phyloP scores from a whole-genome alignment of 2,113 vertebrate genomes.

The Epinephelus fuscoguttatus region DNA sequence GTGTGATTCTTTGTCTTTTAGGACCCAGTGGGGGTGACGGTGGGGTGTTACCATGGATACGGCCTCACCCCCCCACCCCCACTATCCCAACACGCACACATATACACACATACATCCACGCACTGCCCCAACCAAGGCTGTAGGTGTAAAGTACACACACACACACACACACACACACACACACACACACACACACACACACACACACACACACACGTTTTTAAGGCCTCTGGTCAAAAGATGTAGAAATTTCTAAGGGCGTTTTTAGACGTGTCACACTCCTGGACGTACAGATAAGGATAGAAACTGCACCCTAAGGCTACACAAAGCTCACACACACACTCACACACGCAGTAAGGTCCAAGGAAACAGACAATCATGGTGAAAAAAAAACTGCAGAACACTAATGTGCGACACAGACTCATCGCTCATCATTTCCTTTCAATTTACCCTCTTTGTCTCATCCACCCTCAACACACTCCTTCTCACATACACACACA shows the following conservation, averaged over 20 bases:
- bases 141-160: conserved; percentile 21
- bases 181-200: conserved; percentile 1
- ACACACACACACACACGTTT: conserved; percentile 9
- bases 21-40: conserved; percentile 76
- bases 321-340: conserved; percentile 22
- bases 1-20: conserved; percentile 78
- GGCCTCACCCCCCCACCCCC: conserved; percentile 57
- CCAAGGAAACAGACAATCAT: conserved; percentile 66
- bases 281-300: conserved; percentile 64
- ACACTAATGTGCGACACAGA: conserved; percentile 81
- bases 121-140: conserved; percentile 16
- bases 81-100: conserved; percentile 30
- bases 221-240: conserved; percentile 57
- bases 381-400: conserved; percentile 58
- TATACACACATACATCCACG: conserved; percentile 14
- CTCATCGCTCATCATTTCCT: conserved; percentile 84
- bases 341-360: conserved; percentile 16
- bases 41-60: conserved; percentile 82
- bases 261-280: conserved; percentile 56
- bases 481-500: conserved; percentile 12
- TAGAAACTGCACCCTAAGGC: conserved; percentile 53
- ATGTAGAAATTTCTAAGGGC: conserved; percentile 64
- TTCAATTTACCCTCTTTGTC: conserved; percentile 82
- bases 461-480: conserved; percentile 67
- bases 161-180: background rate